Evolutionary conservation across 2,888 invertebrate genomes (phyloP), one percentile per base, ranked within the genome.

Genomic region (Eupithecia insigniata): DNA sequence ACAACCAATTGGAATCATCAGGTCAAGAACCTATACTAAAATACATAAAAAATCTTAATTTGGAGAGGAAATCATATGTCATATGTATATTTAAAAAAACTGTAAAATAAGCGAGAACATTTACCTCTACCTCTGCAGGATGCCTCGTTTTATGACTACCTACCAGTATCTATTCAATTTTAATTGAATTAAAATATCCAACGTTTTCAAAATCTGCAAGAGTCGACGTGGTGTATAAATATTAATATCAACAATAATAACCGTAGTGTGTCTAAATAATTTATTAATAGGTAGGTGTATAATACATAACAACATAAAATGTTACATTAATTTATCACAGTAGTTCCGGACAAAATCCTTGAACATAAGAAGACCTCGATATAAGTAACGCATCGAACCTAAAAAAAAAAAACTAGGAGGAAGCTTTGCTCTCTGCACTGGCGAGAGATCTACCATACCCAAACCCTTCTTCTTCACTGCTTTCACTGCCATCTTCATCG

Each of bases 401-500:
- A 43, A n/a, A 43, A 28, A 43, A n/a, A 43, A 28, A 51, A 68
- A 70, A 18, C 18, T 64, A 64, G 14, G 36, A 2, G 7, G 32
- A 55, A 26, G 77, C 67, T 76, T 81, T 81, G 61, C 78, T 81
- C 16, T 66, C 73, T 39, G 82, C 76, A 22, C 71, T 71, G 6
- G 82, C 83, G n/a, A 80, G 77, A 3, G 80, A 80, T n/a, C 84
- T 78, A 64, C 80, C 85, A 26, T 84, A 84, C 3, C 82, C 82
- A 46, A 82, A 83, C 14, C 80, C 83, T 22, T 79, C 81, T 32
- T 82, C 81, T 51, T 81, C 81, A 22, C 79, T 74, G 2, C 79
- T 80, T 2, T 82, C 82, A 18, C 79, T 81, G 18, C 82, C 84
- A n/a, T 82, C 79, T 28, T 85, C 87, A 69, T 88, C 88, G 65